Conservation (phyloP, 2,797 vertebrate species). For the Ctenopoma multispine region DNA sequence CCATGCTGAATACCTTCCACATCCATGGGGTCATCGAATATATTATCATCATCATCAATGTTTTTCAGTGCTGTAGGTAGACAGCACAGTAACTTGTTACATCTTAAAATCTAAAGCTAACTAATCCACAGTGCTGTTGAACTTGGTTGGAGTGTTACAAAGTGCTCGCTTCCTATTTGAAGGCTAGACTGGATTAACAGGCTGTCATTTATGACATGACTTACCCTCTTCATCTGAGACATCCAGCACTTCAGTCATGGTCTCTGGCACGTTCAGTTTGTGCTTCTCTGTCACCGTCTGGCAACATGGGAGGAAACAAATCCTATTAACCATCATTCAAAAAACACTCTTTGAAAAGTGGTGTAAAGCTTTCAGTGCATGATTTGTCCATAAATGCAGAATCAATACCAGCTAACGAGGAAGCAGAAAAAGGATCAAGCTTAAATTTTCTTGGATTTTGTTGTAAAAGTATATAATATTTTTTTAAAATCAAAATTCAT, state of each 20-base stretch:
- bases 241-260: slow-evolving; percentile 98
- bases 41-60: slow-evolving; percentile 86
- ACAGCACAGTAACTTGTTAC: slow-evolving; percentile 73
- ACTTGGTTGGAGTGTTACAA: not conserved
- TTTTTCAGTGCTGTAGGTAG: slow-evolving; percentile 81
- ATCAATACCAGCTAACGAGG: not conserved
- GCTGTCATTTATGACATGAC: slow-evolving; percentile 43
- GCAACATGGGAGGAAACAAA: not conserved
- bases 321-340: not conserved
- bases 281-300: slow-evolving; percentile 99
- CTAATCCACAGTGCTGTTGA: not conserved
- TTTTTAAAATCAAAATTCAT: too few species aligned
- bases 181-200: not conserved
- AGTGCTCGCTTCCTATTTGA: not conserved
- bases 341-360: not conserved
- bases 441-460: not conserved
- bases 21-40: slow-evolving; percentile 87
- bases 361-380: not conserved
- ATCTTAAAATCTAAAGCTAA: not conserved
- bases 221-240: slow-evolving; percentile 99
- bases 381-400: too few species aligned
- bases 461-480: too few species aligned
- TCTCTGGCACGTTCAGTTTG: slow-evolving; percentile 98
- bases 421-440: not conserved
- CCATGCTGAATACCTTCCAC: slow-evolving; percentile 82